Evolutionary conservation across 1,140 invertebrate genomes (phyloP).

Genomic region (Eumeta japonica): DNA sequence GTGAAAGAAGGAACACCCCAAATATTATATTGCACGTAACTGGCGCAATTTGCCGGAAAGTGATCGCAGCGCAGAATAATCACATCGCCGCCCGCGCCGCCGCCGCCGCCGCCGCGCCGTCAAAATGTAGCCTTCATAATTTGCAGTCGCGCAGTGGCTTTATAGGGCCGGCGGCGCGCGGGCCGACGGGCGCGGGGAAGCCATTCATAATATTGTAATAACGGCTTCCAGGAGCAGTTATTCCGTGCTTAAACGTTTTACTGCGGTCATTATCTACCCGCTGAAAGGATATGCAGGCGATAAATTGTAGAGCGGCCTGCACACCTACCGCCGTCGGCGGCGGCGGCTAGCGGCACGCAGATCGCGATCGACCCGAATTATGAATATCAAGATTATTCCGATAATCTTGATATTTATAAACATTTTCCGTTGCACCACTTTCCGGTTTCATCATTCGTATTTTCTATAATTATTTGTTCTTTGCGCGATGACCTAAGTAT

Average conservation of each 20-base stretch:
- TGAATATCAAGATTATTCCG: constrained; percentile 13
- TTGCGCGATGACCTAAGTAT: too few relatives aligned
- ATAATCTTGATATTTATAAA: constrained; percentile 10
- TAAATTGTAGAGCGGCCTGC: constrained; percentile 49
- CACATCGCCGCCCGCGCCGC: too few relatives aligned
- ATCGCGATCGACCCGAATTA: constrained; percentile 10
- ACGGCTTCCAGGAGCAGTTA: constrained; percentile 52
- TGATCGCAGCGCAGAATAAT: too few relatives aligned
- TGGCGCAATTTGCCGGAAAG: too few relatives aligned
- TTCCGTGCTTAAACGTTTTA: constrained; percentile 58
- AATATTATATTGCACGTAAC: too few relatives aligned
- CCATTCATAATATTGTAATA: constrained; percentile 59
- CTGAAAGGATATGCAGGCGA: constrained; percentile 56
- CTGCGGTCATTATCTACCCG: constrained; percentile 57
- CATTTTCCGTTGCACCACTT: too few relatives aligned
- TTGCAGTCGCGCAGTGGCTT: constrained; percentile 9
- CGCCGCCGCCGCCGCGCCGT: neutral
- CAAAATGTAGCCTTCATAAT: constrained; percentile 21
- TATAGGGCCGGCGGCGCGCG: constrained; percentile 17
- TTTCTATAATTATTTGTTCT: too few relatives aligned
- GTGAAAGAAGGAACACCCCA: too few relatives aligned
- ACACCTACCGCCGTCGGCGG: too few relatives aligned
- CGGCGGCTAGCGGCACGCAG: too few relatives aligned
- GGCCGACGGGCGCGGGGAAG: constrained; percentile 31
- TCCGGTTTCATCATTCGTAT: too few relatives aligned